Base-by-base conservation (phyloP, 2,888 invertebrate species). In the Ornithoptera alexandrae region DNA sequence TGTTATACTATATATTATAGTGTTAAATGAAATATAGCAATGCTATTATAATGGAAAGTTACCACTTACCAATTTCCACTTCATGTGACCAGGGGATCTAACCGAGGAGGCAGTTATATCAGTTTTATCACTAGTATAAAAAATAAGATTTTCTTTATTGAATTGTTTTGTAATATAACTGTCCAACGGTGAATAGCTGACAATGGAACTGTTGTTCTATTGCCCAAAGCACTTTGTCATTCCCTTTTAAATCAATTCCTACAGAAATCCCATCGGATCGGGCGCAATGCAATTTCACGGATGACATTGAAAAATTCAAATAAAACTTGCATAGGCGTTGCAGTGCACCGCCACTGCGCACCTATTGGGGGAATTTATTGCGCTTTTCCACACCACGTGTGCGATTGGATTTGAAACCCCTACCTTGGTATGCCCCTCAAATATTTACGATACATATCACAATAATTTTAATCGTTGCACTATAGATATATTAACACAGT, bases 221-320 rank as follows among this genome's bases (percentile, higher is more conserved):
- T 56, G 56, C 20, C 56, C 8, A 5, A 56, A 56, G 18, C 56
- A 56, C 56, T 56, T 56, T 20, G 56, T 56, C 56, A 59, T 59
- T 24, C 58, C 24, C 24, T 59, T 46, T 59, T 59, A 59, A 59
- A 59, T 59, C 22, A 59, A 24, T 73, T 68, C 73, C 75, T 72
- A 76, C 78, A 81, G 83, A 83, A 79, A 80, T 77, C 75, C 70
- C 73, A 72, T 71, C 73, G 77, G 76, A 78, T 77, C 76, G 78
- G 74, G 74, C 72, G 75, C 79, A 81, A 82, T 78, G 82, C 82
- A 84, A 84, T 86, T 84, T 82, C 76, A 77, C 73, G 78, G 76
- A 65, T 76, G 77, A 79, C 78, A 78, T 85, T 83, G 81, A 80
- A 81, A 83, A 82, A 80, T 77, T 74, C 77, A 77, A 74, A 77